phyloP scores from a whole-genome alignment of 2,113 vertebrate species.

The Festucalex cinctus region DNA sequence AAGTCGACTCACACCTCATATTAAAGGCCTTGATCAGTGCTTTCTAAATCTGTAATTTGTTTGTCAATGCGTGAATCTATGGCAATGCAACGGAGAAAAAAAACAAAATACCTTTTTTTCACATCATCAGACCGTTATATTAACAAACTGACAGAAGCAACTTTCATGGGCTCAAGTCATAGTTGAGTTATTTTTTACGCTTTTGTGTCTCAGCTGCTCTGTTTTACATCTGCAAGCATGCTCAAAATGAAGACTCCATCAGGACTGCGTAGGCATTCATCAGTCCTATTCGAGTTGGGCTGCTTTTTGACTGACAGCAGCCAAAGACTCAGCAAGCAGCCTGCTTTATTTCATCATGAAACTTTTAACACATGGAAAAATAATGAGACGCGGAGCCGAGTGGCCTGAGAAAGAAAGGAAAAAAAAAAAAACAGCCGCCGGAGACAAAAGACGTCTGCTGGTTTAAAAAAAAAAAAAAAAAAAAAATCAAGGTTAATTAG shows the following conservation, averaged over 20 bases:
- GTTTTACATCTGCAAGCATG: background rate
- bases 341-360: constrained; percentile 67
- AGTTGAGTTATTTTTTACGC: background rate
- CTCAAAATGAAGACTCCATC: background rate
- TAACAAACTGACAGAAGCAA: background rate
- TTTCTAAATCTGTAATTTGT: too few species aligned
- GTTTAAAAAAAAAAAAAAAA: constrained; percentile 19
- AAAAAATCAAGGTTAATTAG: constrained; percentile 61
- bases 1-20: too few species aligned
- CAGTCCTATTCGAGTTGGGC: constrained; percentile 17
- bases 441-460: constrained; percentile 73
- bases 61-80: too few species aligned
- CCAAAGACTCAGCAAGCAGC: constrained; percentile 30
- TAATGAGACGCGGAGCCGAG: constrained; percentile 59
- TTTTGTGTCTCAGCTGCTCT: background rate
- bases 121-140: too few species aligned
- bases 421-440: background rate
- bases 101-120: too few species aligned
- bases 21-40: too few species aligned
- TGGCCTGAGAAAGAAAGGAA: constrained; percentile 36
- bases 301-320: constrained; percentile 46
- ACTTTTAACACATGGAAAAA: constrained; percentile 68
- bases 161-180: background rate
- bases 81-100: too few species aligned
- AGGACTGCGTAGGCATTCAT: background rate